Evolutionary conservation across 2,888 invertebrate genomes (phyloP).

Genomic region (Epinotia ramella): DNA sequence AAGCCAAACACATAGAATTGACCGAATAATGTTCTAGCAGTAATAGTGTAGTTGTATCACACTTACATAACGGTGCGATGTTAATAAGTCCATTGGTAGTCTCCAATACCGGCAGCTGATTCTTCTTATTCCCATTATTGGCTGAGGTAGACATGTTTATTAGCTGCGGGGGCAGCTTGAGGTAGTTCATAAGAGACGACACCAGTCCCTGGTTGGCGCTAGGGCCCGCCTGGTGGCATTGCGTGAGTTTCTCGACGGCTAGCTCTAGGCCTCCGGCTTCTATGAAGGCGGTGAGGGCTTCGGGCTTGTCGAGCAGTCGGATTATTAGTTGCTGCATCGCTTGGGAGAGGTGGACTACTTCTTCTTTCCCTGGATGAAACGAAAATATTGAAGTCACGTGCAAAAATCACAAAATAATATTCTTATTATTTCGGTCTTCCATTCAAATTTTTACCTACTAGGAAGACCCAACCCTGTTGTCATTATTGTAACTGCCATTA

Average conservation of each 20-base stretch:
- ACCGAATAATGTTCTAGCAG: no score
- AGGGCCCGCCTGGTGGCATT: constrained; percentile 89
- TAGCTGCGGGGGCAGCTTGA: constrained; percentile 82
- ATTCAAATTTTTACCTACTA: no score
- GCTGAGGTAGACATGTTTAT: constrained; percentile 83
- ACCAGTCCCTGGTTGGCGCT: constrained; percentile 89
- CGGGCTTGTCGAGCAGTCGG: constrained; percentile 91
- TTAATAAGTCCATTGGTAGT: constrained; percentile 92
- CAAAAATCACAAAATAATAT: not conserved
- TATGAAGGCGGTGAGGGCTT: constrained; percentile 90
- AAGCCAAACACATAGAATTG: no score
- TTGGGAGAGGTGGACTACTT: constrained; percentile 88
- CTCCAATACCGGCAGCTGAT: constrained; percentile 84
- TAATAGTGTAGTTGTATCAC: not conserved
- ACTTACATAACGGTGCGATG: constrained; percentile 94
- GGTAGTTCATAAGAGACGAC: constrained; percentile 87
- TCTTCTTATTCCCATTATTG: constrained; percentile 72
- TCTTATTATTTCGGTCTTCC: no score
- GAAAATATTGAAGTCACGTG: no score
- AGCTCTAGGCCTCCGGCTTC: constrained; percentile 91
- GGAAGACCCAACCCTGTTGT: no score
- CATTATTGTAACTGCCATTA: no score
- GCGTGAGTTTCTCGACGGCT: constrained; percentile 91
- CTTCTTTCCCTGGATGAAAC: constrained; percentile 62
- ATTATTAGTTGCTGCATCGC: constrained; percentile 94